Evolutionary conservation across 2,888 invertebrate genomes (phyloP).

Genomic region (Homarus gammarus): DNA sequence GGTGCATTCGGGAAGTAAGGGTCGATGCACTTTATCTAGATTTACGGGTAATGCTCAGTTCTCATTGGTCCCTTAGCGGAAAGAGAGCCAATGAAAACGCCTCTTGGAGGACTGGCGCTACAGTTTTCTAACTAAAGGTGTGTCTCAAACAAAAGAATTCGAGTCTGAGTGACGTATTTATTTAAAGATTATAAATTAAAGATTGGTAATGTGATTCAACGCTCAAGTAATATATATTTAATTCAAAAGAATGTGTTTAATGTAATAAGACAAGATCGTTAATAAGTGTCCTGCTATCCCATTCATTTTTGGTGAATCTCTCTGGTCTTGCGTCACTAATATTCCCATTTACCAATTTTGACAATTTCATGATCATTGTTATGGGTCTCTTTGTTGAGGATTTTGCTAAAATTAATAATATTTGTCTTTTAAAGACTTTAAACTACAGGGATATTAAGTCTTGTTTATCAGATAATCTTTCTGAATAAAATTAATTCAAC

Average conservation of each 20-base stretch:
- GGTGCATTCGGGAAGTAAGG: slow-evolving; percentile 4
- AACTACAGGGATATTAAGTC: too few species aligned
- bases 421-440: too few species aligned
- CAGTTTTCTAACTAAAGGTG: background rate
- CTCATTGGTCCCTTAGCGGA: background rate
- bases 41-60: background rate
- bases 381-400: too few species aligned
- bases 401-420: too few species aligned
- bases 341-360: background rate
- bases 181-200: background rate
- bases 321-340: background rate
- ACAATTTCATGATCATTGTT: too few species aligned
- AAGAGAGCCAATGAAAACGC: background rate
- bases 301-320: background rate
- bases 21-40: slow-evolving; percentile 29
- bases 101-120: background rate
- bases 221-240: too few species aligned
- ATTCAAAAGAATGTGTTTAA: too few species aligned
- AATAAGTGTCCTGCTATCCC: background rate
- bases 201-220: background rate
- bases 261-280: background rate
- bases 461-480: too few species aligned
- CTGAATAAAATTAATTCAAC: background rate
- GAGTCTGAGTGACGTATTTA: slow-evolving; percentile 20
- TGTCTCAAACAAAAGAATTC: slow-evolving; percentile 15